phyloP scores from a whole-genome alignment of 1,140 invertebrate genomes.

The Bombus pascuorum region DNA sequence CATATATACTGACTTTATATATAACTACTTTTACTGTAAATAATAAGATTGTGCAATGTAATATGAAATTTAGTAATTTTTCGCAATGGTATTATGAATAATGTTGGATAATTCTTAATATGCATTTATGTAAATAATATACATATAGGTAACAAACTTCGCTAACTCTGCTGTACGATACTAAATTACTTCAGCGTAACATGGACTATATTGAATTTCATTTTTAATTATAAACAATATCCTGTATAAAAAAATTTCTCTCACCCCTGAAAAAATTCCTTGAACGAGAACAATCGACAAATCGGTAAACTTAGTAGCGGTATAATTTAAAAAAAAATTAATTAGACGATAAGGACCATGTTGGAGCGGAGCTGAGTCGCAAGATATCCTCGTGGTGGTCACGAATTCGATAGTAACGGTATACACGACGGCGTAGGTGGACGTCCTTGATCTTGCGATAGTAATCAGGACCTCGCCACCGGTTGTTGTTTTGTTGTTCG shows the following conservation, averaged over 20 bases:
- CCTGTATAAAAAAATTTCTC: not conserved
- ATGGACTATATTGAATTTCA: too few relatives aligned
- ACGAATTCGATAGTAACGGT: slow-evolving; percentile 63
- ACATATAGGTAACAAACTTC: too few relatives aligned
- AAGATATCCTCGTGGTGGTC: slow-evolving; percentile 21
- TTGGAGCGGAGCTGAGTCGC: not conserved
- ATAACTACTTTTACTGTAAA: too few relatives aligned
- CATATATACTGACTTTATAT: not conserved
- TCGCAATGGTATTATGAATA: too few relatives aligned
- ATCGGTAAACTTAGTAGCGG: not conserved
- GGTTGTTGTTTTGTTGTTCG: slow-evolving; percentile 26
- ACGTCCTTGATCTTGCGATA: slow-evolving; percentile 64
- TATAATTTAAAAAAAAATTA: slow-evolving; percentile 39
- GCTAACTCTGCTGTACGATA: not conserved
- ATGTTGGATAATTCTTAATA: too few relatives aligned
- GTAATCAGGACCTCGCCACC: slow-evolving; percentile 53
- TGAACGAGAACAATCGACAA: not conserved
- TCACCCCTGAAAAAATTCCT: not conserved
- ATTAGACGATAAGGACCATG: slow-evolving; percentile 11
- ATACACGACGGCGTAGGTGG: slow-evolving; percentile 52
- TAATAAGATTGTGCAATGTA: too few relatives aligned
- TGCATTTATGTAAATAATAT: too few relatives aligned
- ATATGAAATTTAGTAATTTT: too few relatives aligned
- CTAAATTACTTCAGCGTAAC: too few relatives aligned
- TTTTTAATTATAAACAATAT: not conserved